Percentiles rank a stretch among this genome's conserved stretches.
Conservation (phyloP, 1,140 invertebrate species). For the Bilobella aurantiaca region DNA sequence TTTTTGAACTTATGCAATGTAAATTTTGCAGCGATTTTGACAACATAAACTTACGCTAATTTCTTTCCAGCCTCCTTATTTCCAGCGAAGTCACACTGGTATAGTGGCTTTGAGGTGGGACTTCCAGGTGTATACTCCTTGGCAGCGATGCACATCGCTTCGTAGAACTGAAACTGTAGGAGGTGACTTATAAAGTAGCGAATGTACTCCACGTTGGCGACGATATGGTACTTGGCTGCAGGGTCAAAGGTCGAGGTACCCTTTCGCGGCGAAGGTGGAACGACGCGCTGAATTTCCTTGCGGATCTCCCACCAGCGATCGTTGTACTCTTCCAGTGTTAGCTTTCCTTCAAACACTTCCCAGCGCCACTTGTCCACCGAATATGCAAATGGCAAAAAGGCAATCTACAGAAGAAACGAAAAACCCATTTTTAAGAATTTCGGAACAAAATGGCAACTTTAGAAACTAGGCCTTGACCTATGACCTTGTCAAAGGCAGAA, state of each 20-base stretch:
- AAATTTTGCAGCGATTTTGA: too few relatives aligned
- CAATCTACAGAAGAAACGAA: constrained; percentile 4
- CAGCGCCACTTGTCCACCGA: constrained; percentile 45
- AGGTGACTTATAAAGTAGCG: constrained; percentile 48
- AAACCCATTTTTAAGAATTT: neutral
- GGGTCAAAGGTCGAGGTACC: constrained; percentile 41
- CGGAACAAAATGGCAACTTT: neutral
- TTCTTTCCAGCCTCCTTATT: constrained; percentile 40
- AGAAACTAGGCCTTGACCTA: too few relatives aligned
- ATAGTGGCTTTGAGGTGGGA: constrained; percentile 36
- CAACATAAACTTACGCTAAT: constrained; percentile 33
- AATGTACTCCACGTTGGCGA: constrained; percentile 42
- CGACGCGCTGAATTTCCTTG: constrained; percentile 40
- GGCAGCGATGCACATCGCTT: constrained; percentile 40
- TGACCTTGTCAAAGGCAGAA: neutral
- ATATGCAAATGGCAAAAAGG: constrained; percentile 33
- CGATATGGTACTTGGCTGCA: constrained; percentile 44
- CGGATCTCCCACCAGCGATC: constrained; percentile 43
- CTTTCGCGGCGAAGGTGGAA: constrained; percentile 36
- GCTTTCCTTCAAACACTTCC: constrained; percentile 40
- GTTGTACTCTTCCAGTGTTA: constrained; percentile 38
- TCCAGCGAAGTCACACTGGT: constrained; percentile 43
- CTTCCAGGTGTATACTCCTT: constrained; percentile 35
- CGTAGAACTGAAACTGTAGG: constrained; percentile 42
- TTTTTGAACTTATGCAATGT: too few relatives aligned